Evolutionary conservation across 2,888 invertebrate genomes (phyloP), one percentile per base, ranked within the genome.

Genomic region (Pteria penguin): DNA sequence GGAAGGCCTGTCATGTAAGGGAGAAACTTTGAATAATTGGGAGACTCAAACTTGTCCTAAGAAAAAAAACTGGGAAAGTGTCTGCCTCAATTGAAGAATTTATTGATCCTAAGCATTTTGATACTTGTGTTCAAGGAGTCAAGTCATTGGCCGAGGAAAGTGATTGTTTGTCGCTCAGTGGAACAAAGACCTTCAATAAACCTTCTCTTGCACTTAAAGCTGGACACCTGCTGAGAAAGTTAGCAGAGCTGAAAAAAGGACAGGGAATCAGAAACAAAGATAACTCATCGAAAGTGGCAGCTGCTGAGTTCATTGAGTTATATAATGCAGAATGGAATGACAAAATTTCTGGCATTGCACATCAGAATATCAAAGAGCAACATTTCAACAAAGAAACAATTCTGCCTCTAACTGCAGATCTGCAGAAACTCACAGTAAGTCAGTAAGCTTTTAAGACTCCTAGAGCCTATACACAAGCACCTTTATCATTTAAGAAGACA

Each of bases 231-330:
- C 31, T 75, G 58, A 71, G 33, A 32, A 70, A 70, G 55, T 11
- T 67, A 11, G 76, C 71, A 31, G 70, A 55, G 26, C 60, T 75
- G 18, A 75, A 71, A 57, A 75, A 65, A 57, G 71, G 75, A 65
- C 75, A 66, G 66, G 71, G 66, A 31, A 65, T 75, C 55, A 36
- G 66, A 55, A 71, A 52, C 5, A 57, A 45, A 57, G 66, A 70
- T 60, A 52, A 58, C n/a, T n/a, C n/a, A n/a, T n/a, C n/a, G n/a
- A n/a, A n/a, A n/a, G n/a, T n/a, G n/a, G n/a, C n/a, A n/a, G n/a
- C n/a, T n/a, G n/a, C n/a, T n/a, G n/a, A n/a, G n/a, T n/a, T n/a
- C n/a, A n/a, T n/a, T n/a, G n/a, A n/a, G n/a, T n/a, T n/a, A n/a
- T n/a, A n/a, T n/a, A n/a, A n/a, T n/a, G n/a, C n/a, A n/a, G n/a